phyloP scores from a whole-genome alignment of 1,140 invertebrate species.

The Caligus rogercresseyi region DNA sequence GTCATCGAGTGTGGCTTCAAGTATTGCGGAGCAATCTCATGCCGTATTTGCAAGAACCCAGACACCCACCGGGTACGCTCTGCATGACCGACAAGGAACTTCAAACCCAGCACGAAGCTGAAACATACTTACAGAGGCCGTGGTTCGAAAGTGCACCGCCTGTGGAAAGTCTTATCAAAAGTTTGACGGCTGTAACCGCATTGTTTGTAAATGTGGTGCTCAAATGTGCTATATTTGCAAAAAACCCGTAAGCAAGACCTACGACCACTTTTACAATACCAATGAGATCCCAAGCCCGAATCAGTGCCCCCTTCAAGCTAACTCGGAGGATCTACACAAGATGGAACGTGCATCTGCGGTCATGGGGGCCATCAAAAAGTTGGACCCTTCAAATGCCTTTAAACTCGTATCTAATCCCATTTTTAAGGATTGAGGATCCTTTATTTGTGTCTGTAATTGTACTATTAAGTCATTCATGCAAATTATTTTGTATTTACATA shows the following conservation, averaged over 20 bases:
- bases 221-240: conserved; percentile 48
- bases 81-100: neutral
- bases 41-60: neutral
- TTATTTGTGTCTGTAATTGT: neutral
- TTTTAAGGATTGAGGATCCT: neutral
- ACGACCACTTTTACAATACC: conserved; percentile 11
- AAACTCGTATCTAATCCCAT: neutral
- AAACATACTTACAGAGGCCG: conserved; percentile 43
- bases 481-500: neutral
- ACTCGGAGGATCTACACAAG: conserved; percentile 7
- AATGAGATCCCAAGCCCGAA: neutral
- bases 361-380: neutral
- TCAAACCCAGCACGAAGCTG: conserved; percentile 38
- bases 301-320: conserved; percentile 10
- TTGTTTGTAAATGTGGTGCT: conserved; percentile 46
- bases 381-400: neutral
- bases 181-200: conserved; percentile 48
- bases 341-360: conserved; percentile 2
- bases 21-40: neutral
- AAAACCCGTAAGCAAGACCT: conserved; percentile 25
- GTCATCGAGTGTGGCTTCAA: neutral
- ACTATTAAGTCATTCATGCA: neutral
- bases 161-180: conserved; percentile 35
- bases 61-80: neutral
- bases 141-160: conserved; percentile 31